Percentiles rank a stretch among this genome's conserved stretches.
These are phyloP conservation scores for Pseudobourletiella spinata DNA, from an alignment of 1,140 invertebrate genomes.

Conservation along the genomic window DNA sequence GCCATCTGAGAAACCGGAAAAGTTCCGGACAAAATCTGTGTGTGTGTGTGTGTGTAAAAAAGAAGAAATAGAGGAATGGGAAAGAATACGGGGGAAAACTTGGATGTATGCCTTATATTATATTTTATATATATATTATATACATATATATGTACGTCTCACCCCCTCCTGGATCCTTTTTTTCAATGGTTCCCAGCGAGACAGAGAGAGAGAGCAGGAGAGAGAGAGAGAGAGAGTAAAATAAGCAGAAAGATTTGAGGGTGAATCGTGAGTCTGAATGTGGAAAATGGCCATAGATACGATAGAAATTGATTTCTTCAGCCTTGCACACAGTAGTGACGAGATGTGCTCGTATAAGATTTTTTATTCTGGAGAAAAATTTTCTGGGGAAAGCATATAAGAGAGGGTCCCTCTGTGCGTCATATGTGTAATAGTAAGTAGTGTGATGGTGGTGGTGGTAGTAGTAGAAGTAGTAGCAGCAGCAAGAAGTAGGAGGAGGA, in stretches of 20 bases:
- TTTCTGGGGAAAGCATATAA: neutral
- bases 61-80: neutral
- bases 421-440: neutral
- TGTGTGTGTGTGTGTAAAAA: neutral
- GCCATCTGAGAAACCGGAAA: too few relatives aligned
- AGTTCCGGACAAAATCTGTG: neutral
- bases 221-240: too few relatives aligned
- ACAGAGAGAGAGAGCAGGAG: too few relatives aligned
- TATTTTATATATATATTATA: too few relatives aligned
- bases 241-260: constrained; percentile 9
- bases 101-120: too few relatives aligned
- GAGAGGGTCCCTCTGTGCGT: too few relatives aligned
- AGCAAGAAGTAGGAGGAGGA: too few relatives aligned
- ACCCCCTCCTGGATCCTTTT: too few relatives aligned
- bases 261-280: neutral
- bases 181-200: too few relatives aligned
- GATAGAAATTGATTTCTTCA: constrained; percentile 9
- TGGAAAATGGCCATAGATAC: neutral
- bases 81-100: neutral
- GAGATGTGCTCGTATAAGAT: neutral
- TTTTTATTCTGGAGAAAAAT: neutral
- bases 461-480: too few relatives aligned
- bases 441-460: neutral
- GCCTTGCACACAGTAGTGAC: constrained; percentile 4
- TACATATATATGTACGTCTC: too few relatives aligned